A percentile compares a stretch with the other conserved stretches of the same genome.
Conservation (phyloP, 2,888 invertebrate genomes). For the Sesia apiformis region DNA sequence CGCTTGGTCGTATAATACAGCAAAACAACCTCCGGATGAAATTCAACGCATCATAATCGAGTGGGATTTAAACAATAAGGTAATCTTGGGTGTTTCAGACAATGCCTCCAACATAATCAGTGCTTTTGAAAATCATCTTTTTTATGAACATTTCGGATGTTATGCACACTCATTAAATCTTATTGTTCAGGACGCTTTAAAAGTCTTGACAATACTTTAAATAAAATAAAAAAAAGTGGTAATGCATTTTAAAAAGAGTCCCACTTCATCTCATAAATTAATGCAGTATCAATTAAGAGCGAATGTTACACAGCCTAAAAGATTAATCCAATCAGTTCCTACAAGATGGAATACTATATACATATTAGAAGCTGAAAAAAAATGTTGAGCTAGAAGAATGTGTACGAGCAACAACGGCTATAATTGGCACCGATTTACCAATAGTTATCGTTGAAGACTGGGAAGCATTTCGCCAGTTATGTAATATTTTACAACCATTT, state of each 20-base stretch:
- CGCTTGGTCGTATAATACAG: too few relatives aligned
- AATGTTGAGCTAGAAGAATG: conserved; percentile 16
- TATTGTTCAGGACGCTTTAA: conserved; percentile 2
- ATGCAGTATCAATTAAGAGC: too few relatives aligned
- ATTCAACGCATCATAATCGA: conserved; percentile 5
- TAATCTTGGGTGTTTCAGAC: conserved; percentile 19
- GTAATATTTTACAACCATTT: not conserved
- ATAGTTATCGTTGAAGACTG: conserved; percentile 12
- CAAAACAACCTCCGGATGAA: conserved; percentile 14
- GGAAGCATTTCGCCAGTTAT: conserved; percentile 8
- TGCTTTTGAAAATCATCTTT: conserved; percentile 8
- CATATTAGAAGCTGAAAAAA: conserved; percentile 16
- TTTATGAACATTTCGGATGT: conserved; percentile 13
- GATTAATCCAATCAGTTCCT: too few relatives aligned
- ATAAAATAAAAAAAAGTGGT: too few relatives aligned
- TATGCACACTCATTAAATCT: conserved; percentile 15
- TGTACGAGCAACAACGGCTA: conserved; percentile 9
- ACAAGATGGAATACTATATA: conserved; percentile 17
- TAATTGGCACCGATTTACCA: conserved; percentile 9
- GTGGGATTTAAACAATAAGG: conserved; percentile 12
- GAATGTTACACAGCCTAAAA: too few relatives aligned
- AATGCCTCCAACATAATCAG: conserved; percentile 17
- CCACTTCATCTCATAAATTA: too few relatives aligned
- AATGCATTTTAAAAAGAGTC: too few relatives aligned
- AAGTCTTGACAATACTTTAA: too few relatives aligned